Evolutionary conservation across 2,888 invertebrate genomes (phyloP).

Genomic region (Alentia gelatinosa): DNA sequence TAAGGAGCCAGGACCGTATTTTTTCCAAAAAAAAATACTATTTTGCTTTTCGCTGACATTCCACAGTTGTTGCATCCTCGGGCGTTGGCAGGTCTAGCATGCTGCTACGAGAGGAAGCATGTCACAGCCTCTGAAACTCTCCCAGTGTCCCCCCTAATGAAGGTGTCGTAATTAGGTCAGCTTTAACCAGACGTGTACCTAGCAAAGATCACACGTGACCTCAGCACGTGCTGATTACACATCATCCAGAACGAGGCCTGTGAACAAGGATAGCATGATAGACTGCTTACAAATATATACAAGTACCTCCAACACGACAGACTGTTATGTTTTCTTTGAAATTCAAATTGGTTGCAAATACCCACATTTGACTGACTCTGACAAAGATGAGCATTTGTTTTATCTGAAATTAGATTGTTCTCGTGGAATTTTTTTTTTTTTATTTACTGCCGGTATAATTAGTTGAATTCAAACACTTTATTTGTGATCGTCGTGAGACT

Average conservation of each 20-base stretch:
- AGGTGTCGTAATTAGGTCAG: background rate
- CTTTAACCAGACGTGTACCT: background rate
- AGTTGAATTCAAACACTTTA: background rate
- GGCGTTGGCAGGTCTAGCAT: constrained; percentile 7
- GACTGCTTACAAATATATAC: background rate
- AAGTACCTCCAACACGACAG: background rate
- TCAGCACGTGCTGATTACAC: background rate
- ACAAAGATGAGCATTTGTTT: too few species aligned
- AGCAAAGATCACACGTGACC: too few species aligned
- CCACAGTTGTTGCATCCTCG: constrained; percentile 22
- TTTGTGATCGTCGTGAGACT: background rate
- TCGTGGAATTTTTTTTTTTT: background rate
- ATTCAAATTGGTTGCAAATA: background rate
- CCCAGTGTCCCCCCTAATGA: background rate
- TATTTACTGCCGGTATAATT: background rate
- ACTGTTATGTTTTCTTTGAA: background rate
- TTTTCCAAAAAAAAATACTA: too few species aligned
- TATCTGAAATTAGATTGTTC: too few species aligned
- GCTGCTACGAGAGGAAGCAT: background rate
- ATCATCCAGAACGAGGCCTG: background rate
- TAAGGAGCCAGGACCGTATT: background rate
- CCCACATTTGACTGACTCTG: background rate
- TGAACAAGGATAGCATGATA: background rate
- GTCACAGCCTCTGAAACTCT: background rate
- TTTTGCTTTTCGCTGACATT: constrained; percentile 17